These are phyloP conservation scores for Cairina moschata DNA, from an alignment of 2,113 vertebrate genomes.

Conservation along the genomic window DNA sequence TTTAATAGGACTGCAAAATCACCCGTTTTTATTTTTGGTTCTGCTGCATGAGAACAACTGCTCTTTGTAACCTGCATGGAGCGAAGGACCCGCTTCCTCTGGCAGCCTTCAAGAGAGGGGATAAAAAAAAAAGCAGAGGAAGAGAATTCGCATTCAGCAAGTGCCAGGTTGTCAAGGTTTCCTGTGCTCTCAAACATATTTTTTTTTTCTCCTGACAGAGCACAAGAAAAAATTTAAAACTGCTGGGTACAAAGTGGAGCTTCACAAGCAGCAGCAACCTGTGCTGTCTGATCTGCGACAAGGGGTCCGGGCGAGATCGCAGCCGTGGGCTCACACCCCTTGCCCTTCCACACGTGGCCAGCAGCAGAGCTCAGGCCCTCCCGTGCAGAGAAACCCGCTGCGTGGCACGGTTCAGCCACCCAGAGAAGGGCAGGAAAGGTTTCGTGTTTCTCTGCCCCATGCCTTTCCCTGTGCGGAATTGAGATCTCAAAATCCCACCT, in stretches of 20 bases:
- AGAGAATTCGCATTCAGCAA: neutral
- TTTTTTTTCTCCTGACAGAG: slow-evolving; percentile 9
- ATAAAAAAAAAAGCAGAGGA: slow-evolving; percentile 13
- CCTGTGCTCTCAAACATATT: slow-evolving; percentile 3
- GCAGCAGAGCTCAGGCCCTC: neutral
- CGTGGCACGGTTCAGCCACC: neutral
- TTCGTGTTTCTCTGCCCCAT: neutral
- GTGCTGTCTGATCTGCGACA: neutral
- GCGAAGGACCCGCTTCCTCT: neutral
- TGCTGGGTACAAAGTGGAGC: neutral
- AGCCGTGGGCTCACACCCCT: neutral
- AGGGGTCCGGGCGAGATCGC: neutral
- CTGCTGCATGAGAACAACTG: neutral
- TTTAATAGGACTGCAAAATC: neutral
- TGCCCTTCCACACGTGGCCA: neutral
- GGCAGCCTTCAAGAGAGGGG: neutral
- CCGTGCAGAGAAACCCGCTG: neutral
- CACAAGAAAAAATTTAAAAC: neutral
- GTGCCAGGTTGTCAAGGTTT: slow-evolving; percentile 69
- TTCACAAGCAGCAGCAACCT: neutral
- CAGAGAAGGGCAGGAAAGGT: neutral
- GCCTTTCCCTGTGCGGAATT: neutral
- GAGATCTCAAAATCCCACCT: neutral
- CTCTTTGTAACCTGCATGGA: slow-evolving; percentile 6
- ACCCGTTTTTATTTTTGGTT: neutral